phyloP scores from a whole-genome alignment of 2,113 vertebrate species.

The Promerops cafer region DNA sequence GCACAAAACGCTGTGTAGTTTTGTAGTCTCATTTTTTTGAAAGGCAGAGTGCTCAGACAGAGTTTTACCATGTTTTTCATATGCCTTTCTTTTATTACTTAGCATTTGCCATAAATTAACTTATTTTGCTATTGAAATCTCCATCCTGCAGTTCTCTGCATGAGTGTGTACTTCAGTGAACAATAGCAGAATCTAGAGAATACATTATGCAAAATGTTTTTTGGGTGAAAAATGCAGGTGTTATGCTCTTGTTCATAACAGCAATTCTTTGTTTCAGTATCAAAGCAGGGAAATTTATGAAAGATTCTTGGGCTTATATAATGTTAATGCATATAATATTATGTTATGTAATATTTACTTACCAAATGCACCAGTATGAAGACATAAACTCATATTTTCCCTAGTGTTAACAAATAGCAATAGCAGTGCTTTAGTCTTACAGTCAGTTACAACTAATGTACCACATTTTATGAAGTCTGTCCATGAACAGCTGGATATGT shows the following conservation, averaged over 20 bases:
- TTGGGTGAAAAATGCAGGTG: constrained; percentile 1
- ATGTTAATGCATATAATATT: neutral
- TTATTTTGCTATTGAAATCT: constrained; percentile 6
- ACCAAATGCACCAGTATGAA: neutral
- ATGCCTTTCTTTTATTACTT: neutral
- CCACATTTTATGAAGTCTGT: neutral
- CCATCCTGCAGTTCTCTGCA: constrained; percentile 12
- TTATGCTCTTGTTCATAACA: neutral
- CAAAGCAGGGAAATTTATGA: neutral
- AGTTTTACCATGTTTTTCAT: neutral
- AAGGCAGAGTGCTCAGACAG: neutral
- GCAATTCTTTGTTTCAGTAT: neutral
- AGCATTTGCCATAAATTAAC: neutral
- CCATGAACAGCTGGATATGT: neutral
- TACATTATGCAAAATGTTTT: neutral
- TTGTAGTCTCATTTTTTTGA: neutral
- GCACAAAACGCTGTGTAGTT: neutral
- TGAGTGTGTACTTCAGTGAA: constrained; percentile 11
- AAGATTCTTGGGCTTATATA: neutral
- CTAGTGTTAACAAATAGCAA: neutral
- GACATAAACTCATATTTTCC: neutral
- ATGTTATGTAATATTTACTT: neutral
- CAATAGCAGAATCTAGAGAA: constrained; percentile 19
- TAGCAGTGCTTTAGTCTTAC: neutral
- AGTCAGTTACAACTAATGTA: neutral